Evolutionary conservation across 1,140 invertebrate genomes (phyloP), one percentile per base, ranked within the genome.

Genomic region (Saxidomus purpurata): DNA sequence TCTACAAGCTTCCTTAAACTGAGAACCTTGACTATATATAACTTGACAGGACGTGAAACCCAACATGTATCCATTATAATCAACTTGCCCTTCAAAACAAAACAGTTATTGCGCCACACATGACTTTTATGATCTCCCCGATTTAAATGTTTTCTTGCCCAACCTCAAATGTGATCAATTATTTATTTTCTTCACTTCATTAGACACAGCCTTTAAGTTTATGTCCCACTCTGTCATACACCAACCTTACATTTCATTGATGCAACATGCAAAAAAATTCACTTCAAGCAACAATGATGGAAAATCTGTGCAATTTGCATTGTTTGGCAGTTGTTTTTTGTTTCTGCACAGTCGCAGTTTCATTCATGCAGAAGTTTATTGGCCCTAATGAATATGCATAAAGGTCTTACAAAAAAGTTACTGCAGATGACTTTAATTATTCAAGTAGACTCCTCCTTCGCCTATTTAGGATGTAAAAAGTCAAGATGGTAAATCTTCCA

Each of bases 181-280:
- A 71, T 71, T 15, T 71, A 40, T 71, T 19, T 36, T 71, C 15
- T 38, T 4, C 36, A n/a, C 11, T 71, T 71, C 34, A 71, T 71
- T 71, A 71, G 67, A 22, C 36, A 71, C 67, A 71, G 31, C 38
- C 38, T 31, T 38, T 31, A 71, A 71, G n/a, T 40, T 71, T 71
- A 71, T 38, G 31, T 38, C 8, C 34, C 34, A 38, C 67, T 11
- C 9, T 22, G 38, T 71, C 36, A 71, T 71, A 19, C 34, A 40
- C 38, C 67, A 71, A 25, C 67, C 28, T 71, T 38, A 71, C 36
- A 71, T 71, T 71, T 71, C 67, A 71, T 71, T 71, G 36, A 71
- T 71, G 67, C 67, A 71, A 38, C 4, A 38, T 28, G n/a, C 11
- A 71, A 25, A 31, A 67, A 67, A 67, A 67, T 28, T 22, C 1